Base-by-base conservation (phyloP, 2,113 vertebrate species). In the Mionectes macconnelli region DNA sequence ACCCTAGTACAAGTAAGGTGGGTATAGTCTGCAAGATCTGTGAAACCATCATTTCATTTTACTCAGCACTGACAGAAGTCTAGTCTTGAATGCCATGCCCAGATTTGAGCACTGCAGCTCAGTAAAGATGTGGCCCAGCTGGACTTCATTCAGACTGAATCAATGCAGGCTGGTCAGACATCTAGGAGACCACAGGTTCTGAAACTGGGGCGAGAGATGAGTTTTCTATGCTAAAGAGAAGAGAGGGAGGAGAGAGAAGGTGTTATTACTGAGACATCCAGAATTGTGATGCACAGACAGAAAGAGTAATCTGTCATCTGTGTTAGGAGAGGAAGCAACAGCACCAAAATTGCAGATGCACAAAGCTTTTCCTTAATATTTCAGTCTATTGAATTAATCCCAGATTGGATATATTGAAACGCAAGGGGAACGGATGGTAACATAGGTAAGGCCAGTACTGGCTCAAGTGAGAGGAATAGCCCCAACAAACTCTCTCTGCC, bases 381-480 rank as follows among this genome's bases (percentile, higher is more conserved):
- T 31, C 76, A 73, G 35, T 49, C 19, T 47, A 56, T 22, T 37
- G 37, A 84, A 80, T 40, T 31, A 85, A 35, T 83, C 82, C 47
- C 52, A 63, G 45, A 35, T 5, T 3, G 30, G 39, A 70, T 40
- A 20, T 39, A 50, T 74, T 75, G 39, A 93, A 70, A 70, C 6
- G 8, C 22, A 81, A n/a, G 42, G 45, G 10, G 14, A 30, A 50
- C 2, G 2, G 42, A 57, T 1, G 2, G 33, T 35, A 94, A 52
- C 33, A 55, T 1, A 44, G 42, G 18, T 50, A 91, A 8, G 27
- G 55, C 10, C 0, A 0, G 49, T 31, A 39, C 4, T 31, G 37
- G 70, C 40, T 73, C 28, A 57, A 44, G 52, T 31, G 22, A 89
- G 25, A 86, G 17, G 53, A 74, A 88, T 2, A 33, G 63, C 59